Evolutionary conservation across 2,797 vertebrate genomes (phyloP), one percentile per base, ranked within the genome.

Genomic region (Percopsis omiscomaycus): DNA sequence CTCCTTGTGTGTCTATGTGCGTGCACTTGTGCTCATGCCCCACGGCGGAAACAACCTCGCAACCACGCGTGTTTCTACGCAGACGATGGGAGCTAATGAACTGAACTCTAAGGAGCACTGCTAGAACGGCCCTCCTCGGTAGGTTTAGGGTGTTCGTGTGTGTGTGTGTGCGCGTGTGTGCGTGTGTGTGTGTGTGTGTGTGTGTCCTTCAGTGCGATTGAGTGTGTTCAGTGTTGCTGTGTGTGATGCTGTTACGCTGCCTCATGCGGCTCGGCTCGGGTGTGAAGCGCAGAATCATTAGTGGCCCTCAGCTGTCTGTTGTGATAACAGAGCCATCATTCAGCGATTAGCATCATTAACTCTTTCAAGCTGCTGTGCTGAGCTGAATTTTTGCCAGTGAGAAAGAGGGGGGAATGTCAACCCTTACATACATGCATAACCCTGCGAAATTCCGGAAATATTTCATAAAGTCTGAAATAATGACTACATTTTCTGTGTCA

Each of bases 261-360:
- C 30, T 32, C 30, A 4, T 32, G 30, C 30, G 5, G 30, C 30
- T 11, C 14, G 10, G n/a, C 37, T n/a, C 6, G 58, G 67, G 61
- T 48, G 64, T 59, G 32, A 65, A 66, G 61, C 37, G 52, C 71
- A 72, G 75, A 61, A 54, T 74, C 76, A 80, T 82, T 81, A 80
- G 65, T 74, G 64, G 27, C 64, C 32, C 55, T 53, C 22, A 37
- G 66, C 68, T 66, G 50, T 66, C 68, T 66, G 50, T 66, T 42
- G 45, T 68, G 81, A 84, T 74, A 69, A 82, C 68, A 77, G 66
- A 76, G 69, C 61, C 70, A 69, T 80, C 73, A 62, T 52, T 71
- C 62, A 1, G 48, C 15, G 44, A 79, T 75, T 70, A 75, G 62
- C 80, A 62, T 70, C 72, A 66, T 85, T 86, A 82, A 80, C 73